Evolutionary conservation across 2,888 invertebrate genomes (phyloP), one percentile per base, ranked within the genome.

Genomic region (Sceliomorpha sp.): DNA sequence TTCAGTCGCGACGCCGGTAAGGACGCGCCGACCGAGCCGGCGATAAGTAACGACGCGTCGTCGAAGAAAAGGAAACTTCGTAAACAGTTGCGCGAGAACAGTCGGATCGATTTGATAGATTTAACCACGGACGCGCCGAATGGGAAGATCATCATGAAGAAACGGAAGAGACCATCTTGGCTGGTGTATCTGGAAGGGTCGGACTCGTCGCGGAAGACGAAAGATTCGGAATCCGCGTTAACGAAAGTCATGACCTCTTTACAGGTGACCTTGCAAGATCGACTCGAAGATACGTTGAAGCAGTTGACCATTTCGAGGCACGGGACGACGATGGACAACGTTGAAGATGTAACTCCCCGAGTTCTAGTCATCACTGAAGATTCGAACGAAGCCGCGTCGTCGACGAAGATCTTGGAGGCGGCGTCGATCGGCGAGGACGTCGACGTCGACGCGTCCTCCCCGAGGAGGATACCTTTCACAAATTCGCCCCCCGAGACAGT

Each of bases 401-500:
- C 14, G 1, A 6, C 13, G n/a, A 0, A 17, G 7, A 37, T 37
- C n/a, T n/a, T n/a, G n/a, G n/a, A n/a, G n/a, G n/a, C n/a, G n/a
- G n/a, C n/a, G n/a, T n/a, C n/a, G n/a, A n/a, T n/a, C n/a, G 31
- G 24, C 2, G 27, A 31, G 20, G 45, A 44, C 20, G 59, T 50
- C 17, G 48, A 72, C 17, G 45, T 10, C n/a, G 36, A 42, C 2
- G 9, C 20, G 60, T 51, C 60, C 44, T 44, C 44, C 60, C 36
- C 45, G 20, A 20, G 4, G 10, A 15, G 15, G 20, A 6, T 26
- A 14, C 14, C n/a, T n/a, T n/a, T n/a, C n/a, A n/a, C n/a, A n/a
- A 27, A 63, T 20, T 48, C 55, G 53, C 40, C 40, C 48, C 24
- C 47, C 9, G 20, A 63, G 8, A 5, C 62, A 55, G 63, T 56